These are phyloP conservation scores for Agrochola circellaris DNA, from an alignment of 2,888 invertebrate species.

Conservation along the genomic window DNA sequence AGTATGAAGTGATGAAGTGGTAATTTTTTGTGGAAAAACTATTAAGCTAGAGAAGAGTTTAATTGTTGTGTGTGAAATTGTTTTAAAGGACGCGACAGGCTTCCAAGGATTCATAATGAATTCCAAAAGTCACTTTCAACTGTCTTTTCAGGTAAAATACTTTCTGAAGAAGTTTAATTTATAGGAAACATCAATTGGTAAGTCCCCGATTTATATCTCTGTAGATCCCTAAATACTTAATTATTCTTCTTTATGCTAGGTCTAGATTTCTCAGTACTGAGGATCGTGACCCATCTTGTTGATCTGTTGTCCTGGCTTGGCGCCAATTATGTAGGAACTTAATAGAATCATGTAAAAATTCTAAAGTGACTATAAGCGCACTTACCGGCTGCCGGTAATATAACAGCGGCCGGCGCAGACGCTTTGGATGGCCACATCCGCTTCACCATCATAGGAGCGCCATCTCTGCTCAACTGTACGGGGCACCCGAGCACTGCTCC, in stretches of 20 bases:
- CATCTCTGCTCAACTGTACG: slow-evolving; percentile 79
- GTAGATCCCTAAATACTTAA: neutral
- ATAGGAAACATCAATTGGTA: neutral
- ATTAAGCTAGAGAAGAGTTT: neutral
- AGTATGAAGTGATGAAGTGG: neutral
- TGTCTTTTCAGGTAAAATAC: neutral
- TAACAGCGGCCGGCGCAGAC: slow-evolving; percentile 85
- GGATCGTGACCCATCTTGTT: neutral
- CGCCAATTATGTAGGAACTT: neutral
- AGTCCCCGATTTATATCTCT: neutral
- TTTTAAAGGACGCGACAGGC: neutral
- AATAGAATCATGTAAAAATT: neutral
- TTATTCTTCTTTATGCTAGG: neutral
- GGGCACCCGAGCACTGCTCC: slow-evolving; percentile 86
- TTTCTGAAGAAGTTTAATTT: neutral
- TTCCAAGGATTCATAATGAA: neutral
- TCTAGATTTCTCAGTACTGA: neutral
- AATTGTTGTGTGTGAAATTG: neutral
- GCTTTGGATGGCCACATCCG: slow-evolving; percentile 88
- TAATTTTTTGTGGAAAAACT: neutral
- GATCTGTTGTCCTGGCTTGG: neutral
- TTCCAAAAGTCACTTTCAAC: neutral
- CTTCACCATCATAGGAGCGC: slow-evolving; percentile 82
- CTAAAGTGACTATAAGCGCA: neutral
- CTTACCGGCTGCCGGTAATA: slow-evolving; percentile 85